Percentiles rank a stretch among this genome's conserved stretches.
phyloP scores from a whole-genome alignment of 1,140 invertebrate genomes.

The Brachystomella parvula region DNA sequence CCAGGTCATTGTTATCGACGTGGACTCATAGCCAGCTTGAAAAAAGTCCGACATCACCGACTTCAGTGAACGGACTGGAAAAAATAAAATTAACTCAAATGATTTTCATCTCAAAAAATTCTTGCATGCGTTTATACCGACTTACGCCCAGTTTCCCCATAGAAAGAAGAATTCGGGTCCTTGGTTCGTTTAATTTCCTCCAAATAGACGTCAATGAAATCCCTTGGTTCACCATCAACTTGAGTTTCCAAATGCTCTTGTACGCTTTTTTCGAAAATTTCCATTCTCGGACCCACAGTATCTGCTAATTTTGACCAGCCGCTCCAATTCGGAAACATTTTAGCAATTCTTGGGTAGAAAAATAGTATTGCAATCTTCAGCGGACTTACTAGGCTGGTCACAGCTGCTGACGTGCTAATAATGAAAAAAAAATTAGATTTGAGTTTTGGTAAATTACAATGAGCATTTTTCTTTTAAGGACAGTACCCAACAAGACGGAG shows the following conservation, averaged over 20 bases:
- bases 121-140: neutral
- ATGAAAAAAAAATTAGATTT: neutral
- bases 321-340: conserved; percentile 13
- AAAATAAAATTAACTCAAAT: neutral
- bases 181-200: neutral
- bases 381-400: neutral
- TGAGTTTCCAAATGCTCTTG: neutral
- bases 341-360: conserved; percentile 5
- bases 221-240: neutral
- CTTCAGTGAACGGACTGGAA: neutral
- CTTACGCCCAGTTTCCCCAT: neutral
- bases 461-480: neutral
- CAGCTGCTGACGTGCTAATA: neutral
- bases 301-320: neutral
- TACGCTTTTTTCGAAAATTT: neutral
- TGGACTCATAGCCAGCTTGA: conserved; percentile 52
- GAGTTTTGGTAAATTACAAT: neutral
- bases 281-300: neutral
- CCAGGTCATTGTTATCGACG: conserved; percentile 51
- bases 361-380: neutral
- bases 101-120: neutral
- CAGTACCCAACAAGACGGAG: too few relatives aligned
- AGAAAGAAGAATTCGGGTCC: neutral
- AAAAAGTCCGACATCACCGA: conserved; percentile 39
- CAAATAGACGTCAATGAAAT: conserved; percentile 4